phyloP scores from a whole-genome alignment of 2,888 invertebrate species.

The Cantharis lateralis region DNA sequence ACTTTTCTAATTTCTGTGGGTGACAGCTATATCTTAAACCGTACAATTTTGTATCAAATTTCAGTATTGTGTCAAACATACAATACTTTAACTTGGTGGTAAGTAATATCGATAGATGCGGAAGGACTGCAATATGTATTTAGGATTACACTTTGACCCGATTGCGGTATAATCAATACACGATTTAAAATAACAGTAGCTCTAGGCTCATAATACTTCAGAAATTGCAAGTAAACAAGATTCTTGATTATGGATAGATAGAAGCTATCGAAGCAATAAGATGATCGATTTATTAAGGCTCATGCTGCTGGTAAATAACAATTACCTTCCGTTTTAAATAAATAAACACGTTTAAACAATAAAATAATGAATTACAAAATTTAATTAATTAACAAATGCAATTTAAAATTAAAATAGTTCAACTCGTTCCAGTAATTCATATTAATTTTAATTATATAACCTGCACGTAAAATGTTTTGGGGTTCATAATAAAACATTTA shows the following conservation, averaged over 20 bases:
- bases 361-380: neutral
- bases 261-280: neutral
- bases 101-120: conserved; percentile 5
- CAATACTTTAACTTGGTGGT: neutral
- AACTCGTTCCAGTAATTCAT: neutral
- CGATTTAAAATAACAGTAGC: conserved; percentile 16
- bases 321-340: neutral
- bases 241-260: neutral
- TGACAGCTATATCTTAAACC: conserved; percentile 23
- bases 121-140: conserved; percentile 12
- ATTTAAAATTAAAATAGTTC: neutral
- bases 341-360: neutral
- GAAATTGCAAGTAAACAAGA: conserved; percentile 1
- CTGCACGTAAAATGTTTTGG: conserved; percentile 8
- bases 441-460: conserved; percentile 10
- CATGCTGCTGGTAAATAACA: neutral
- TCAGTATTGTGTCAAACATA: neutral
- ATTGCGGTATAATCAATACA: conserved; percentile 20
- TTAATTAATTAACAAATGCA: neutral
- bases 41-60: neutral
- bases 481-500: conserved; percentile 3
- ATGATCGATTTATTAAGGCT: neutral
- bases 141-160: conserved; percentile 22
- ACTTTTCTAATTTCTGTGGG: conserved; percentile 24
- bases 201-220: conserved; percentile 3